A percentile compares a stretch with the other conserved stretches of the same genome.
phyloP scores from a whole-genome alignment of 2,888 invertebrate genomes.

The Pediacus dermestoides region DNA sequence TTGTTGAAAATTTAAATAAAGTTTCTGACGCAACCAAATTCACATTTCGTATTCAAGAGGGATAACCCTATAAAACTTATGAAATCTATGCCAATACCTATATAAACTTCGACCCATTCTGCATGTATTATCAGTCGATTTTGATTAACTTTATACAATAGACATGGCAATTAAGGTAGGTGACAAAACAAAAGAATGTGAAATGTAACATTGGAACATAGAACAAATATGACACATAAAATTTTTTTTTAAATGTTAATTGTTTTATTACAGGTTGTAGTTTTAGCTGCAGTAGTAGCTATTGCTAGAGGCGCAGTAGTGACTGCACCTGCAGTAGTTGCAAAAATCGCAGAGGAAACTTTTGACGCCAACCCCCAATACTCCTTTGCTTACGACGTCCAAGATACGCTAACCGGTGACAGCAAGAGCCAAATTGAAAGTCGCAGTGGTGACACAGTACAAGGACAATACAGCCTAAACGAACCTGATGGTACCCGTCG shows the following conservation, averaged over 20 bases:
- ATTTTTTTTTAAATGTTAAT: too few species aligned
- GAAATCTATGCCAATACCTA: slow-evolving; percentile 27
- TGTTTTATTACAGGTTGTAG: slow-evolving; percentile 29
- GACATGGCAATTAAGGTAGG: slow-evolving; percentile 36
- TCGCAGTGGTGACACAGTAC: slow-evolving; percentile 62
- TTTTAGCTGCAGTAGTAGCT: slow-evolving; percentile 21
- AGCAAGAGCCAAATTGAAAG: slow-evolving; percentile 54
- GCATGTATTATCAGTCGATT: slow-evolving; percentile 27
- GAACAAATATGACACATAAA: too few species aligned
- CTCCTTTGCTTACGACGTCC: slow-evolving; percentile 66
- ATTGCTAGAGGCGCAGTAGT: slow-evolving; percentile 20
- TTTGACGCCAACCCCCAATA: slow-evolving; percentile 65
- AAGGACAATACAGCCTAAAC: slow-evolving; percentile 60
- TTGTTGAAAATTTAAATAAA: too few species aligned
- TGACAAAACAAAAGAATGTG: slow-evolving; percentile 10
- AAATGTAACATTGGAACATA: too few species aligned
- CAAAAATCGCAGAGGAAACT: slow-evolving; percentile 48
- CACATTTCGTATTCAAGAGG: slow-evolving; percentile 26
- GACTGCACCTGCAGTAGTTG: slow-evolving; percentile 47
- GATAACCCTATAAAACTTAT: slow-evolving; percentile 21
- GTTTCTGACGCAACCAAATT: slow-evolving; percentile 6
- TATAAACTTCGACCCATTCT: slow-evolving; percentile 25
- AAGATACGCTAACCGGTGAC: slow-evolving; percentile 63
- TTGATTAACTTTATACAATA: slow-evolving; percentile 17
- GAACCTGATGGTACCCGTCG: slow-evolving; percentile 64